phyloP scores from a whole-genome alignment of 2,888 invertebrate genomes.

The Bugula neritina region DNA sequence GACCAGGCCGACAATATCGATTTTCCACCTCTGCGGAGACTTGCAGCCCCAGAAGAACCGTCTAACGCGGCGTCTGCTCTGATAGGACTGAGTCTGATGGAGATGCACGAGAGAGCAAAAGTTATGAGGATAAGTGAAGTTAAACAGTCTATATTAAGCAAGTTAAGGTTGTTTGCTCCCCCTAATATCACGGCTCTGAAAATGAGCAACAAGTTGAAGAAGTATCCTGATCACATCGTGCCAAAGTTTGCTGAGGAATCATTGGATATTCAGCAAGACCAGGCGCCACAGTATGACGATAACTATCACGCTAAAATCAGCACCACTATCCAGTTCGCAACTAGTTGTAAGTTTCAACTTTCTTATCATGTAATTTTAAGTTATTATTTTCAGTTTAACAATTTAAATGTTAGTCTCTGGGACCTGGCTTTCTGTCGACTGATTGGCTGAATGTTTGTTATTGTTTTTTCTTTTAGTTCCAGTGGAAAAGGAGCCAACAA shows the following conservation, averaged over 20 bases:
- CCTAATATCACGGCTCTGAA: slow-evolving; percentile 22
- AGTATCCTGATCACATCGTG: slow-evolving; percentile 10
- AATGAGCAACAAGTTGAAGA: background rate
- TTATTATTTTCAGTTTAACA: no score
- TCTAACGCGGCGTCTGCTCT: background rate
- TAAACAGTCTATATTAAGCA: background rate
- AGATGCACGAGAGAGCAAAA: slow-evolving; percentile 20
- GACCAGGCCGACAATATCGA: background rate
- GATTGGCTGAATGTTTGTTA: no score
- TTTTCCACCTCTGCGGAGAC: background rate
- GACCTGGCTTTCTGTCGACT: no score
- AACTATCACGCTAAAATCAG: slow-evolving; percentile 18
- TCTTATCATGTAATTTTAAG: no score
- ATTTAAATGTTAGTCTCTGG: no score
- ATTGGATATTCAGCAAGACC: background rate
- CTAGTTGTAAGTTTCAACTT: slow-evolving; percentile 7
- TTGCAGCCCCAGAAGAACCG: background rate
- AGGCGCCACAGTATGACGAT: background rate
- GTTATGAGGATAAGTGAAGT: background rate
- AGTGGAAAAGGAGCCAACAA: background rate
- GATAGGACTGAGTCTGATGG: background rate
- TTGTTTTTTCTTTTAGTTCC: slow-evolving; percentile 8
- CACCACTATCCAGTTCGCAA: background rate
- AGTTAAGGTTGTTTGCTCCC: background rate
- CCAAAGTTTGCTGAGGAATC: background rate